Evolutionary conservation across 2,797 vertebrate species (phyloP).

Genomic region (Hypotaenidia philippensis): DNA sequence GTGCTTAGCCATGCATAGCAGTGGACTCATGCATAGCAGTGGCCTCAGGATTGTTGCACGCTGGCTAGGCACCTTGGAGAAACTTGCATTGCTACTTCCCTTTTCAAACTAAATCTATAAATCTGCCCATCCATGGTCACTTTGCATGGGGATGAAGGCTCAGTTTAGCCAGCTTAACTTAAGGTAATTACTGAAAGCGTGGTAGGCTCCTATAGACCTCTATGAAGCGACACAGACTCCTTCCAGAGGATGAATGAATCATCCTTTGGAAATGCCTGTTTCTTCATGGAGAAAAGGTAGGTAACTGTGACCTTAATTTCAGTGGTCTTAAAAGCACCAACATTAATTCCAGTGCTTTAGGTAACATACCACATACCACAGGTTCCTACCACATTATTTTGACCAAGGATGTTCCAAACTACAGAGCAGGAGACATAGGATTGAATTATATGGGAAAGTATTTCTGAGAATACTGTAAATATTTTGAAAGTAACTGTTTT

Average conservation of each 20-base stretch:
- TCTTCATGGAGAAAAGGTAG: neutral
- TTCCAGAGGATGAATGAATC: neutral
- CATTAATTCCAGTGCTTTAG: neutral
- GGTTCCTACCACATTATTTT: neutral
- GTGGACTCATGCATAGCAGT: neutral
- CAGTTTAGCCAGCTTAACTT: neutral
- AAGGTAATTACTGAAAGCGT: neutral
- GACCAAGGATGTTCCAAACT: neutral
- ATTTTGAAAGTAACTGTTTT: neutral
- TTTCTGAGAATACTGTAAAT: neutral
- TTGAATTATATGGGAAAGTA: neutral
- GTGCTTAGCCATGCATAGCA: conserved; percentile 29
- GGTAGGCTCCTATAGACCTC: neutral
- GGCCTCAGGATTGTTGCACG: neutral
- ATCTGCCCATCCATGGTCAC: neutral
- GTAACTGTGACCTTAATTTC: neutral
- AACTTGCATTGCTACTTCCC: neutral
- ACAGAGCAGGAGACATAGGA: neutral
- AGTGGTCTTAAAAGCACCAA: neutral
- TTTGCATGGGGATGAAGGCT: neutral
- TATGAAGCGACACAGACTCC: neutral
- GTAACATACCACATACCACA: neutral
- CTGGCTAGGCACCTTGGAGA: neutral
- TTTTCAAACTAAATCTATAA: conserved; percentile 14
- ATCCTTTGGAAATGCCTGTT: neutral